Conservation (phyloP, 2,888 invertebrate genomes). For the Eurytoma californica region DNA sequence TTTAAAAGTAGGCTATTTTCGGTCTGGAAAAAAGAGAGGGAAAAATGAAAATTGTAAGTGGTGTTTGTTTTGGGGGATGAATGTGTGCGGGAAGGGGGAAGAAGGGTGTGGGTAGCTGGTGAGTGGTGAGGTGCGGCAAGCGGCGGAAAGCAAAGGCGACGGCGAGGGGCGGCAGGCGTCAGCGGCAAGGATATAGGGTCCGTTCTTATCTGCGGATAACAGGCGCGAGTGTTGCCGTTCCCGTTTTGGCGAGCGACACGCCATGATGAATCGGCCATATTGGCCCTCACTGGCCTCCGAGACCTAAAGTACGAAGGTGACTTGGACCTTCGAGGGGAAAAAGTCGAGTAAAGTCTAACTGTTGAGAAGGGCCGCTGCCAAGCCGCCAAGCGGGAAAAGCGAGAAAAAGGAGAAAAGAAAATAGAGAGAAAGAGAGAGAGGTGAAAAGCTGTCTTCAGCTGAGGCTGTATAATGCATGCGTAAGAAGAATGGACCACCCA, state of each 20-base stretch:
- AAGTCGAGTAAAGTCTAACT: constrained; percentile 16
- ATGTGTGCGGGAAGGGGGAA: neutral
- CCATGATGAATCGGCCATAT: constrained; percentile 73
- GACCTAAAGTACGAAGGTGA: constrained; percentile 31
- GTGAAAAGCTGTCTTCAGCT: constrained; percentile 55
- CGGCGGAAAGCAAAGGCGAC: neutral
- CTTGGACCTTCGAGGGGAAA: neutral
- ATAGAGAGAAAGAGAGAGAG: neutral
- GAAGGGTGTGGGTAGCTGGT: neutral
- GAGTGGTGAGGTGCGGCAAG: neutral
- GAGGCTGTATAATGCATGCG: constrained; percentile 67
- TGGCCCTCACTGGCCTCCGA: constrained; percentile 63
- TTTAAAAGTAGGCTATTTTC: too few species aligned
- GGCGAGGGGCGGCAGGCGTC: neutral
- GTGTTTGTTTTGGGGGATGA: constrained; percentile 30
- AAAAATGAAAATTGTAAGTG: constrained; percentile 21
- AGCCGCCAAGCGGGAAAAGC: too few species aligned
- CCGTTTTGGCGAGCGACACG: constrained; percentile 60
- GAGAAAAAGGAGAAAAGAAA: neutral
- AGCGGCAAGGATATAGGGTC: constrained; percentile 68
- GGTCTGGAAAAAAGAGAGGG: neutral
- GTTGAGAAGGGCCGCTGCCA: neutral
- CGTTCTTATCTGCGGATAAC: constrained; percentile 72
- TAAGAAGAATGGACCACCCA: constrained; percentile 74
- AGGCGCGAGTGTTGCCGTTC: constrained; percentile 60